These are phyloP conservation scores for Stenotaenia linearis DNA, from an alignment of 2,888 invertebrate genomes.

Conservation along the genomic window DNA sequence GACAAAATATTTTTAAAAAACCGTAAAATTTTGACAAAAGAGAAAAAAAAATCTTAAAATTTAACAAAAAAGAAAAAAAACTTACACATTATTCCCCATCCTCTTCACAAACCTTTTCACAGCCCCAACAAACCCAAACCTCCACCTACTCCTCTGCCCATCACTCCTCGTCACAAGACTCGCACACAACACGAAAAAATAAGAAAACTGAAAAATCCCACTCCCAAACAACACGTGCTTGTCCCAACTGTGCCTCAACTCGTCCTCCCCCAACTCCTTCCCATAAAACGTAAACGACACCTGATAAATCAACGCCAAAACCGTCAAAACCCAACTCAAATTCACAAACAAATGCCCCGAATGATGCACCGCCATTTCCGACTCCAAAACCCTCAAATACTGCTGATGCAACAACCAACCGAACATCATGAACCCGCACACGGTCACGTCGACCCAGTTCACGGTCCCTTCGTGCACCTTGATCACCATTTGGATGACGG, in stretches of 20 bases:
- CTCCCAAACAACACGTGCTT: not conserved
- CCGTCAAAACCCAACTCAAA: not conserved
- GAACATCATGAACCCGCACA: not conserved
- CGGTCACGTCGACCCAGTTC: not conserved
- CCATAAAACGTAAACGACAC: not conserved
- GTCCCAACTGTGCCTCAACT: not conserved
- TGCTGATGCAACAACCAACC: constrained; percentile 17
- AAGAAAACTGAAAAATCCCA: not conserved
- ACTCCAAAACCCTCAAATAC: not conserved
- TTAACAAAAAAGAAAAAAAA: not conserved
- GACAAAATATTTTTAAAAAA: too few relatives aligned
- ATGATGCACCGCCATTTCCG: not conserved
- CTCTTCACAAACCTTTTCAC: not conserved
- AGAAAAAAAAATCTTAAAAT: not conserved
- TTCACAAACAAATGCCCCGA: not conserved
- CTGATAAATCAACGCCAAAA: constrained; percentile 4
- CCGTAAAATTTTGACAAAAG: not conserved
- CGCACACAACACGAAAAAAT: not conserved
- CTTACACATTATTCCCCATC: not conserved
- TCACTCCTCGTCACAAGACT: not conserved
- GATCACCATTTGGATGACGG: not conserved
- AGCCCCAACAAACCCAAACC: not conserved
- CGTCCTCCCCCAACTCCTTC: not conserved
- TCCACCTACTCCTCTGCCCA: not conserved
- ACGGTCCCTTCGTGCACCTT: not conserved